Base-by-base conservation (phyloP, 2,113 vertebrate species). In the Dolichallabes microphthalmus region DNA sequence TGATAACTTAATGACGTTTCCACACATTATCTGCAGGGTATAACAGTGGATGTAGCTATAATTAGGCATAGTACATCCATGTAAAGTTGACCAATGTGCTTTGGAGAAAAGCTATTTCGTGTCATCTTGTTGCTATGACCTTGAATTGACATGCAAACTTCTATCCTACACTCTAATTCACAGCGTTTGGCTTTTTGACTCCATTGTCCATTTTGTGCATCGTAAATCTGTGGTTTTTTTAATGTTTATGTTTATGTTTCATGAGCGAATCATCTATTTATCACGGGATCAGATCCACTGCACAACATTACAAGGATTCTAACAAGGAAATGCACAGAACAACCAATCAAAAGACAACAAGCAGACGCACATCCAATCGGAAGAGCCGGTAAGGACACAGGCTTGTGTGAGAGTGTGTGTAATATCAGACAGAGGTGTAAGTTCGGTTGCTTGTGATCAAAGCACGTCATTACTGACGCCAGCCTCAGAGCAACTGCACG, bases 301-400 rank as follows among this genome's bases (percentile, higher is more conserved):
- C 27, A 77, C 50, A n/a, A 75, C 8, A 19, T 75, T 39, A 61
- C 52, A 35, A 60, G 53, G 6, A 39, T 57, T 4, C 45, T 7
- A 30, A 45, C 12, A 61, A 39, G 9, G 27, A 25, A n/a, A 3
- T 19, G 32, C 25, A 27, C 8, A 30, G n/a, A 14, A 32, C 1
- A 15, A 13, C 53, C 52, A 58, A 69, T n/a, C 53, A 22, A 50
- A 0, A 1, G n/a, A 20, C 53, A 20, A 19, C 20, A 11, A 9
- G 30, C 55, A 13, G 27, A 20, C 5, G n/a, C 35, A 4, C 53
- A 32, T 68, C 84, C 84, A 85, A 80, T 85, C 63, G 61, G 22
- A 45, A 55, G 25, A 20, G 74, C 22, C 14, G 12, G 66, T 20
- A 71, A 25, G 2, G 10, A 60, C 75, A 17, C 4, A 3, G 57